phyloP scores from a whole-genome alignment of 2,113 vertebrate species.

The Ammodytes dubius region DNA sequence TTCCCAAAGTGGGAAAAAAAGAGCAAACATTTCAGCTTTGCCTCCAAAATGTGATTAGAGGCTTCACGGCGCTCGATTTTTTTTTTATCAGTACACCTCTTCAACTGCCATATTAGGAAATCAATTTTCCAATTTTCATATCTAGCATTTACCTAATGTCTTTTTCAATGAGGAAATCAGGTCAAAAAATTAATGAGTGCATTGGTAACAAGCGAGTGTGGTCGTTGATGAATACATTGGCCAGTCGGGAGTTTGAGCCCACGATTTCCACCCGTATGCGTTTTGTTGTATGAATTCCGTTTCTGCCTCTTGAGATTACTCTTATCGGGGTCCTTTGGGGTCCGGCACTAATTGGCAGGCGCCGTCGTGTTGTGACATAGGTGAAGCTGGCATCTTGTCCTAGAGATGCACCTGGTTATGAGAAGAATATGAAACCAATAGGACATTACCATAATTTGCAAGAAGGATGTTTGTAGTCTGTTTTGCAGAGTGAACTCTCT shows the following conservation, averaged over 20 bases:
- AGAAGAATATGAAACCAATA: constrained; percentile 19
- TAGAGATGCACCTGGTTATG: not conserved
- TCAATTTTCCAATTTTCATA: not conserved
- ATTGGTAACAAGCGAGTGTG: fast-evolving
- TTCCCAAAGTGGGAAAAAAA: constrained; percentile 18
- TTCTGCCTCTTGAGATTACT: constrained; percentile 23
- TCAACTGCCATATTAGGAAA: not conserved
- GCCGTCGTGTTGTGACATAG: constrained; percentile 22
- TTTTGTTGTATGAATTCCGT: constrained; percentile 32
- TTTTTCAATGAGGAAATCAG: not conserved
- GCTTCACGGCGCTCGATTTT: constrained; percentile 9
- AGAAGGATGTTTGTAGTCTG: not conserved
- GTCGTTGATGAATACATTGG: constrained; percentile 3
- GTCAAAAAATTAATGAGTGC: no score
- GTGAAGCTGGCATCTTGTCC: constrained; percentile 29
- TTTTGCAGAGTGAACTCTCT: constrained; percentile 1
- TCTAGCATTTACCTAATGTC: not conserved
- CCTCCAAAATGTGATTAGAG: constrained; percentile 25
- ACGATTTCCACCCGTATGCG: not conserved
- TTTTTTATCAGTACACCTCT: not conserved
- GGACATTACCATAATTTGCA: constrained; percentile 13
- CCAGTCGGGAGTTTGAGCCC: not conserved
- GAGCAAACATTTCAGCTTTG: not conserved
- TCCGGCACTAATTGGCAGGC: constrained; percentile 22
- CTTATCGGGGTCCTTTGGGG: constrained; percentile 20